phyloP scores from a whole-genome alignment of 1,140 invertebrate species.

The Trypoxylus dichotomus region DNA sequence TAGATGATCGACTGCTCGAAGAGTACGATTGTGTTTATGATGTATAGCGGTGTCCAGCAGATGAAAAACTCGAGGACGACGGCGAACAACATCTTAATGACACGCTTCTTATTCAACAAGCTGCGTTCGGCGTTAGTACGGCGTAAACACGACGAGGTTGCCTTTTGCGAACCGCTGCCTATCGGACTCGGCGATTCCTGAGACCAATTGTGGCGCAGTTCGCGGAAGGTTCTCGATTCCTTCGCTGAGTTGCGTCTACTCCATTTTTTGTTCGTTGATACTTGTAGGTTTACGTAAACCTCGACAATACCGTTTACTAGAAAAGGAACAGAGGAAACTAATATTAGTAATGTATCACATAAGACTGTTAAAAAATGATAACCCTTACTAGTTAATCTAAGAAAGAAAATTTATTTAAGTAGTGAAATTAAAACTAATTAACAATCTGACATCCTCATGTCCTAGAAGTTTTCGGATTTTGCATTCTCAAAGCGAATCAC shows the following conservation, averaged over 20 bases:
- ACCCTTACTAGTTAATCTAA: too few species aligned
- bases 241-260: conserved; percentile 26
- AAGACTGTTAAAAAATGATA: too few species aligned
- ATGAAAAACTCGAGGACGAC: conserved; percentile 76
- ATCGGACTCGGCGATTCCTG: conserved; percentile 42
- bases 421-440: too few species aligned
- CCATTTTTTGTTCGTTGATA: conserved; percentile 42
- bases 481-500: too few species aligned
- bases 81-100: conserved; percentile 61
- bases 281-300: conserved; percentile 45
- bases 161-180: conserved; percentile 37
- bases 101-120: conserved; percentile 56
- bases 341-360: too few species aligned
- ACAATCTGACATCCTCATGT: too few species aligned
- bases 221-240: conserved; percentile 34
- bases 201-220: conserved; percentile 46
- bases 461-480: too few species aligned
- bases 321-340: conserved; percentile 22
- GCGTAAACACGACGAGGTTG: conserved; percentile 36
- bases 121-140: conserved; percentile 56
- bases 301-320: conserved; percentile 41
- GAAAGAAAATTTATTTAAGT: too few species aligned
- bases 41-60: conserved; percentile 74
- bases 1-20: conserved; percentile 61
- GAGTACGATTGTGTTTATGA: conserved; percentile 65